Base-by-base conservation (phyloP, 1,140 invertebrate genomes). In the Lamellibrachia luymesi region DNA sequence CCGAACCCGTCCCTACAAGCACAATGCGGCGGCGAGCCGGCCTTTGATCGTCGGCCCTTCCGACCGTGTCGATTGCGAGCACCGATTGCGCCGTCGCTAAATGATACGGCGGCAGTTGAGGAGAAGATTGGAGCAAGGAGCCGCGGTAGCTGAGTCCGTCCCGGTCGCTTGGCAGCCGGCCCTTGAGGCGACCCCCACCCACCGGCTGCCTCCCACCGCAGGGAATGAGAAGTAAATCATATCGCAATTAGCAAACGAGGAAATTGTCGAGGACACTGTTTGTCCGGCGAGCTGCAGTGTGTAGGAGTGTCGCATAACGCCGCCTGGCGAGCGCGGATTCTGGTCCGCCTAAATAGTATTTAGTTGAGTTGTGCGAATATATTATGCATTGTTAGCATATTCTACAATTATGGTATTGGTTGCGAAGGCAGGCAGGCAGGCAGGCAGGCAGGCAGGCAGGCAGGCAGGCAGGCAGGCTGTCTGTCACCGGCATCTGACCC, bases 41-140 rank as follows among this genome's bases (percentile, higher is more conserved):
- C 13, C 64, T 80, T 80, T 80, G 64, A 80, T 80, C 64, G 64
- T 2, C 64, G 2, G 25, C 64, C 64, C 64, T 17, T 80, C 8
- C 64, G 64, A 80, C 64, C 64, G 64, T 80, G 64, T 80, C 64
- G 64, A 80, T 80, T 80, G 64, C 64, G 64, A 80, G 64, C 64
- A 17, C 13, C 64, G 64, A 80, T 80, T 80, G 64, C 64, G 64
- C 17, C 64, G 64, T 80, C 64, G 64, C 64, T 80, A 80, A 80
- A 80, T 80, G 64, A 80, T 80, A 80, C 64, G 64, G 64, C 64
- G 64, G 64, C 64, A 80, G 2, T 17, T 80, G 64, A 80, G 64
- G 64, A 80, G 64, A 80, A 8, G 64, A 80, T 80, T 80, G 64
- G 8, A 22, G 64, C 64, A 8, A 22, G 25, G 64, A 56, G 6